These are phyloP conservation scores for Enteromius viviparus DNA, from an alignment of 2,797 vertebrate genomes.

Conservation along the genomic window DNA sequence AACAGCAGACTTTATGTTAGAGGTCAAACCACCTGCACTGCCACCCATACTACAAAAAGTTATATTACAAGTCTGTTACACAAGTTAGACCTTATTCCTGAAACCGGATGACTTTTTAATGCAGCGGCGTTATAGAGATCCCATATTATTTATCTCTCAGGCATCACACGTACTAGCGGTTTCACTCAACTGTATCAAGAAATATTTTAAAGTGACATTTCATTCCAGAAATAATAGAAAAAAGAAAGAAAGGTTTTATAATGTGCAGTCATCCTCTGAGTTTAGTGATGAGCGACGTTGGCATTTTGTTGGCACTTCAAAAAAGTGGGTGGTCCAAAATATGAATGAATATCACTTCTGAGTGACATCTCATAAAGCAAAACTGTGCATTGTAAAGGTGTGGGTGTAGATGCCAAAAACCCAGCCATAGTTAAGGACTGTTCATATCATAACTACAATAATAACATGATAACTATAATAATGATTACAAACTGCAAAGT, in stretches of 20 bases:
- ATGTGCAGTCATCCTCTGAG: conserved; percentile 21
- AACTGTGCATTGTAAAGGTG: not conserved
- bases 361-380: not conserved
- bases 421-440: not conserved
- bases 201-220: conserved; percentile 32
- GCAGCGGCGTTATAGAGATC: conserved; percentile 1
- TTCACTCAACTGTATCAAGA: conserved; percentile 9
- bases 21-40: not conserved
- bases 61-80: not conserved
- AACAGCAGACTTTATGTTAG: conserved; percentile 2
- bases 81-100: conserved; percentile 6
- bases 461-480: not conserved
- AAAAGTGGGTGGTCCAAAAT: not conserved
- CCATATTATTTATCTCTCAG: conserved; percentile 10
- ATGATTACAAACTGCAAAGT: not conserved
- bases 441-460: not conserved
- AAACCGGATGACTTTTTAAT: conserved; percentile 26
- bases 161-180: conserved; percentile 1
- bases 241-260: conserved; percentile 4
- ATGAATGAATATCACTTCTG: conserved; percentile 5
- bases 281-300: not conserved
- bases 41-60: not conserved
- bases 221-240: not conserved
- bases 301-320: not conserved
- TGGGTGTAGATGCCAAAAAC: conserved; percentile 3